These are phyloP conservation scores for Gobius niger DNA, from an alignment of 2,113 vertebrate genomes.

Conservation along the genomic window DNA sequence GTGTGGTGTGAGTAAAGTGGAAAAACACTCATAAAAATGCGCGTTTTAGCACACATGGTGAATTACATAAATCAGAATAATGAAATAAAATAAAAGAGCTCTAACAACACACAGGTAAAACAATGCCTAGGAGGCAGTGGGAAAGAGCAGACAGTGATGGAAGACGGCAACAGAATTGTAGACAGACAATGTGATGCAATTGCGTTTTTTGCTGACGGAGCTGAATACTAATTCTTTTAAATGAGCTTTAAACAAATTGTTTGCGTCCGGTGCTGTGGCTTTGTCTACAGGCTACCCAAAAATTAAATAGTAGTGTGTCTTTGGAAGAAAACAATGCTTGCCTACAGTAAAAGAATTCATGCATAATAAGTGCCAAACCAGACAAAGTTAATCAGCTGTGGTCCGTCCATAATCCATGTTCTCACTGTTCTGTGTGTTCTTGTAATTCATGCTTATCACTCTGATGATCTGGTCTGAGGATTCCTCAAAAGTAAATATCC, in stretches of 20 bases:
- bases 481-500: slow-evolving; percentile 65
- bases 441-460: slow-evolving; percentile 38
- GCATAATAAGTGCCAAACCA: background rate
- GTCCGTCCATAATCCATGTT: slow-evolving; percentile 25
- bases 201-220: background rate
- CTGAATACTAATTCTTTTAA: slow-evolving; percentile 12
- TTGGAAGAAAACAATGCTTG: slow-evolving; percentile 30
- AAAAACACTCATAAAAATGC: background rate
- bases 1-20: background rate
- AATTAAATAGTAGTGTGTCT: slow-evolving; percentile 20
- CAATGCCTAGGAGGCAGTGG: background rate
- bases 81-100: background rate
- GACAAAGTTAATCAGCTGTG: background rate
- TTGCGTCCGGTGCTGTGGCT: background rate
- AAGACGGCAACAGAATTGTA: background rate
- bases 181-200: background rate
- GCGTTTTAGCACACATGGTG: background rate
- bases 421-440: slow-evolving; percentile 30
- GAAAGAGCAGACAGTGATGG: background rate
- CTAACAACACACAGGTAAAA: background rate
- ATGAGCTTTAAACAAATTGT: background rate
- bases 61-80: background rate
- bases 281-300: background rate
- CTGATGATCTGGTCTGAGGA: slow-evolving; percentile 51
- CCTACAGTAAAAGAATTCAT: slow-evolving; percentile 6